A percentile compares a stretch with the other conserved stretches of the same genome.
Evolutionary conservation across 2,113 vertebrate species (phyloP).

Genomic region (Oncorhynchus masou): DNA sequence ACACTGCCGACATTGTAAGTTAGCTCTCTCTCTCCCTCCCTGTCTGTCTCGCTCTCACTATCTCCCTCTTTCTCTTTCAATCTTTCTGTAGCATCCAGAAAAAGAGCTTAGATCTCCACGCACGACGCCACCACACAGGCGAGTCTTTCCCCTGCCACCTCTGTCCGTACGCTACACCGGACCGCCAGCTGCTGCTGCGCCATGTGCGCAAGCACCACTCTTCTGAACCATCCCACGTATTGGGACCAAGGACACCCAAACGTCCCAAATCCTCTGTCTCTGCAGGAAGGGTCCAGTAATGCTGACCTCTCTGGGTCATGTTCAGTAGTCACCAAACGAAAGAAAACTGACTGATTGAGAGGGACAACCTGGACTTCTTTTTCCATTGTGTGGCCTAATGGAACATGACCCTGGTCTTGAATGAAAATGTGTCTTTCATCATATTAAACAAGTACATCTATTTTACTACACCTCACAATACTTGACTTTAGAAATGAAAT

Average conservation of each 20-base stretch:
- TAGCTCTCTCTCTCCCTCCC: too few relatives aligned
- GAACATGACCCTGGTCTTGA: too few relatives aligned
- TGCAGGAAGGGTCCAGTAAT: not conserved
- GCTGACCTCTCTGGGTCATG: too few relatives aligned
- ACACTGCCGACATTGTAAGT: too few relatives aligned
- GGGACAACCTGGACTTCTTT: too few relatives aligned
- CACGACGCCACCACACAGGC: conserved; percentile 60
- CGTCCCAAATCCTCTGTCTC: not conserved
- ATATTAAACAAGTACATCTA: too few relatives aligned
- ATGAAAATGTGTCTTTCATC: too few relatives aligned
- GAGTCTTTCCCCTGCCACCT: conserved; percentile 68
- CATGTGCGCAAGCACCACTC: conserved; percentile 64
- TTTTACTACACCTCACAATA: too few relatives aligned
- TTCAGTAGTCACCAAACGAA: too few relatives aligned
- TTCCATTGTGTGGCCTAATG: too few relatives aligned
- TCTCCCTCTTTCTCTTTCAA: not conserved
- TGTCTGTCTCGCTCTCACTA: not conserved
- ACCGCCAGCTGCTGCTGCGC: conserved; percentile 67
- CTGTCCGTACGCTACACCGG: conserved; percentile 67
- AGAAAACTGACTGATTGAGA: too few relatives aligned
- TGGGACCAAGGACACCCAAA: not conserved
- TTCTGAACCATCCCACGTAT: conserved; percentile 17
- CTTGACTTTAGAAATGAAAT: too few relatives aligned
- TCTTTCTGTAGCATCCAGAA: conserved; percentile 68
- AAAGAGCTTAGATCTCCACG: conserved; percentile 76